A percentile compares a stretch with the other conserved stretches of the same genome.
Conservation (phyloP, 2,113 vertebrate genomes). For the Thunnus maccoyii region DNA sequence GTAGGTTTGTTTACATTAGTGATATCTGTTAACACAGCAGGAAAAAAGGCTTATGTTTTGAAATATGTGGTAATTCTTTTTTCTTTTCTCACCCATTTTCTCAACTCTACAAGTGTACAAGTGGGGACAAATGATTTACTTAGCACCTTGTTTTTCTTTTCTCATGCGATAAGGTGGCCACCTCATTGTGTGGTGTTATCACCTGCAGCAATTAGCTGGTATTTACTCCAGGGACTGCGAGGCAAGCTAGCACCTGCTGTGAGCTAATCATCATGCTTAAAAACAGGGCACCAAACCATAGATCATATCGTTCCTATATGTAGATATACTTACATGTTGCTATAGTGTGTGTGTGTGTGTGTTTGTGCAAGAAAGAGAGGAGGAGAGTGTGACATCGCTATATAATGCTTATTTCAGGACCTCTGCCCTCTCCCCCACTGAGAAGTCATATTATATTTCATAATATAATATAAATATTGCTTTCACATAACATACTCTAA, state of each 20-base stretch:
- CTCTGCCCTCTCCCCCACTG: not conserved
- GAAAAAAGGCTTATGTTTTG: too few relatives aligned
- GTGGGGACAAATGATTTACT: constrained; percentile 60
- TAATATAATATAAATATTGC: constrained; percentile 19
- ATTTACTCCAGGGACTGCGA: constrained; percentile 53
- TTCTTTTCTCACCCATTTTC: constrained; percentile 38
- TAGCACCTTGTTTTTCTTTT: constrained; percentile 47
- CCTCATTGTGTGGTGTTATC: constrained; percentile 57
- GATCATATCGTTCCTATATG: constrained; percentile 61
- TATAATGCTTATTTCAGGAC: not conserved
- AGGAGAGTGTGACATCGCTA: not conserved
- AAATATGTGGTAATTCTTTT: not conserved
- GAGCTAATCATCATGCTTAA: constrained; percentile 61
- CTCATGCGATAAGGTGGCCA: constrained; percentile 23
- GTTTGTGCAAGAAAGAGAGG: not conserved
- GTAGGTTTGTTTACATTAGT: not conserved
- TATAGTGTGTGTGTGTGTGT: constrained; percentile 20
- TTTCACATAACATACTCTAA: constrained; percentile 1
- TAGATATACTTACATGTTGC: constrained; percentile 57
- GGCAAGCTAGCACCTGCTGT: constrained; percentile 67
- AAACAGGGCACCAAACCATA: constrained; percentile 50
- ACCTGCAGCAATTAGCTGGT: constrained; percentile 75
- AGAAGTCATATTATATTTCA: not conserved
- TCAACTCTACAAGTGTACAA: constrained; percentile 36
- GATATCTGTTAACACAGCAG: not conserved